Base-by-base conservation (phyloP, 2,113 vertebrate species). In the Campylorhamphus procurvoides region DNA sequence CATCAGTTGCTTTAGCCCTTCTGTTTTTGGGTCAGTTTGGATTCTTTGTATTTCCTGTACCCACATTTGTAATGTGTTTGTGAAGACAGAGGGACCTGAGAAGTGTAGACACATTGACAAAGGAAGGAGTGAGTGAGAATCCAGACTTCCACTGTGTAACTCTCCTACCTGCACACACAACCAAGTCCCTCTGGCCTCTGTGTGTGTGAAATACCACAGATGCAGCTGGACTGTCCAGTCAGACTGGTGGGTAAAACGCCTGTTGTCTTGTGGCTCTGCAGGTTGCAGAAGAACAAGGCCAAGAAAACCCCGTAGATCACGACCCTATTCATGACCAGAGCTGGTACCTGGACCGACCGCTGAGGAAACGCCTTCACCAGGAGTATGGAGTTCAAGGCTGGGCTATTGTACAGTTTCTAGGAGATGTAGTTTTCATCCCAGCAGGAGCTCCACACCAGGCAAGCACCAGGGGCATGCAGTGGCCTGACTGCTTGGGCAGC, bases 301-400 rank as follows among this genome's bases (percentile, higher is more conserved):
- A 98, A 66, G 98, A 98, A 84, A 98, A 98, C 83, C 98, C 98
- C 3, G 96, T 97, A 1, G 98, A 98, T 93, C 98, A 98, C 0
- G 98, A 98, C 68, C 98, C 98, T 39, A 98, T 98, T 91, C 98
- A 98, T 2, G 98, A 98, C 63, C 98, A 98, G 95, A 98, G 98
- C 33, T 98, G 98, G 98, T 98, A 98, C 74, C 83, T 98, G 94
- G 98, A 98, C 87, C 97, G 97, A 8, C 42, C 96, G 0, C 87
- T 98, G 27, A 72, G 98, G 23, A 98, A 98, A 60, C 98, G 98
- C 52, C 98, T 98, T 23, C 97, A 98, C 8, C 98, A 98, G 27
- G 98, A 98, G 78, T 98, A 98, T 0, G 98, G 98, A 40, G 98
- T 98, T 78, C 98, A 98, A 80, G 98, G 98, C 85, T 98, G 98